Base-by-base conservation (phyloP, 1,140 invertebrate species). In the Thrips palmi region DNA sequence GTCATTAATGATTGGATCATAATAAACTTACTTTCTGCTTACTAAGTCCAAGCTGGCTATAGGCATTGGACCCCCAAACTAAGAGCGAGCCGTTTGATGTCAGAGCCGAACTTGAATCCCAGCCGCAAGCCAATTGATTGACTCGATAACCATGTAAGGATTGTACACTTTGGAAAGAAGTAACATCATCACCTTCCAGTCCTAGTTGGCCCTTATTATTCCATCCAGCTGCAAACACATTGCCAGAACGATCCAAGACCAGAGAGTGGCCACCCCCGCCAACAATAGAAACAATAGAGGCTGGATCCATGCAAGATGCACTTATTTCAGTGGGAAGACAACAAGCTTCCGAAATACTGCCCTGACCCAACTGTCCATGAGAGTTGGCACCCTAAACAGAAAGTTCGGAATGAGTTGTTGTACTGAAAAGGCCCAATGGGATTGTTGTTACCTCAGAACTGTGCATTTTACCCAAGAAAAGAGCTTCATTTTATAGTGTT, bases 201-300 rank as follows among this genome's bases (percentile, higher is more conserved):
- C 76, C 83, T 12, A 80, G 47, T 56, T 89, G 83, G 2, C 76
- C 74, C 52, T 71, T 75, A 47, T 70, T 70, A 58, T 88, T 91
- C 74, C 77, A 84, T 3, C 86, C 85, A 60, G 82, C 88, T 20
- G 73, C 66, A 51, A 73, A 85, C 10, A 87, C 52, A 43, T 67
- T 67, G 5, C 74, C 75, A 30, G 64, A 57, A 30, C 57, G 56
- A 44, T 74, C 68, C 15, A 83, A 52, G 17, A 82, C 57, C 8
- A 85, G 48, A 1, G 75, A 71, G 50, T 85, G 80, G 1, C 77
- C 77, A 21, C 77, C 80, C 36, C 81, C 81, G 34, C 78, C 80
- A 11, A 62, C 57, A 37, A 84, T 75, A 46, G 65, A 61, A 23
- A 58, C 59, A 22, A 77, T 65, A 25, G 61, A 50, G 29, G 56